Evolutionary conservation across 2,797 vertebrate species (phyloP).

Genomic region (Zenarchopterus dispar): DNA sequence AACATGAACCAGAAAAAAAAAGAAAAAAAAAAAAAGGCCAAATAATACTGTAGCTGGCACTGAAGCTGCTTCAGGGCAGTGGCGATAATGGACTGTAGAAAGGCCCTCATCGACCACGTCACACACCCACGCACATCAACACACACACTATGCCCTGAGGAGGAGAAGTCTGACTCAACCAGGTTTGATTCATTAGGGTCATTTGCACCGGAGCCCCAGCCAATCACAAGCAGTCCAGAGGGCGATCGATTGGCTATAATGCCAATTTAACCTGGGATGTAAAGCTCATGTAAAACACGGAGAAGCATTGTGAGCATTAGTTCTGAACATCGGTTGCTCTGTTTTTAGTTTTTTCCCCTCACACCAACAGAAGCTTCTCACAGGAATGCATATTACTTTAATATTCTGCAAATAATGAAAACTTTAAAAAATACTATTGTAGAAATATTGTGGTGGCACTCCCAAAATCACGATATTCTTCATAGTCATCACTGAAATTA

Average conservation of each 20-base stretch:
- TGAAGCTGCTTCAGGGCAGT: slow-evolving; percentile 34
- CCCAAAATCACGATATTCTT: too few relatives aligned
- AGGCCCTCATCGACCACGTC: slow-evolving; percentile 51
- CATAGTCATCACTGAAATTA: too few relatives aligned
- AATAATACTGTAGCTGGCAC: slow-evolving; percentile 12
- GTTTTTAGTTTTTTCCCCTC: too few relatives aligned
- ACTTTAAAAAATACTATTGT: too few relatives aligned
- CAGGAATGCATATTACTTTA: too few relatives aligned
- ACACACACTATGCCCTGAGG: slow-evolving; percentile 22
- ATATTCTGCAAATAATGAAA: too few relatives aligned
- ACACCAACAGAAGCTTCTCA: too few relatives aligned
- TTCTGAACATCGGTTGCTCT: too few relatives aligned
- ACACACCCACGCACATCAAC: slow-evolving; percentile 30
- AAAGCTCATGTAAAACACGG: neutral
- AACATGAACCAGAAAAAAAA: neutral
- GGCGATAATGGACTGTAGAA: slow-evolving; percentile 62
- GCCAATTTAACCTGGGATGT: slow-evolving; percentile 33
- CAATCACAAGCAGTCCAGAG: slow-evolving; percentile 24
- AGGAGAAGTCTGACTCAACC: slow-evolving; percentile 56
- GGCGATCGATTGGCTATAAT: slow-evolving; percentile 48
- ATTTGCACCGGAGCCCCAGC: slow-evolving; percentile 18
- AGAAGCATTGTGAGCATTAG: neutral
- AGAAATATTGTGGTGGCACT: too few relatives aligned
- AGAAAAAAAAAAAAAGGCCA: too few relatives aligned
- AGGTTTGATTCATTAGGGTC: slow-evolving; percentile 50